These are phyloP conservation scores for Aurelia coerulea DNA, from an alignment of 30 jellyfish, hydroid and myxozoan species.

Conservation along the genomic window DNA sequence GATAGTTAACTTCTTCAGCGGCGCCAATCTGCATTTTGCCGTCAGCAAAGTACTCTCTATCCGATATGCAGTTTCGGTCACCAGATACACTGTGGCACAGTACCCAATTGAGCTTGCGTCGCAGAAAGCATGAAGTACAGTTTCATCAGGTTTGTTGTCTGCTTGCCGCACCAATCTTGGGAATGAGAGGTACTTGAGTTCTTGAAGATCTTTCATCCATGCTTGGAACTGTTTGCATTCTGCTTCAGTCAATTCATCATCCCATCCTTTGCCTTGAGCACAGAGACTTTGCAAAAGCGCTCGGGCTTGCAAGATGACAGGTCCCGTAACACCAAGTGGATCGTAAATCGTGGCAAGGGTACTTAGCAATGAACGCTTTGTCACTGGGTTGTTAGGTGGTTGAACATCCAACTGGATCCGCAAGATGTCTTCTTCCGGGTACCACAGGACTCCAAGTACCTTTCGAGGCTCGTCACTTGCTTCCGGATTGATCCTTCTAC, in stretches of 20 bases:
- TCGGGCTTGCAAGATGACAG: constrained; percentile 27
- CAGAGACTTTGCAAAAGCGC: constrained; percentile 1
- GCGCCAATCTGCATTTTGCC: constrained; percentile 37
- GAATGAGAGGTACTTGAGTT: neutral
- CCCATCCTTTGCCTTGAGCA: constrained; percentile 23
- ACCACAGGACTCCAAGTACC: constrained; percentile 27
- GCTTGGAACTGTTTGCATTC: constrained; percentile 9
- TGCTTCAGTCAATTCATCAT: constrained; percentile 24
- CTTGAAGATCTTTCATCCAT: neutral
- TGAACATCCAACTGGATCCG: constrained; percentile 4
- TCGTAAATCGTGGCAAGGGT: constrained; percentile 33
- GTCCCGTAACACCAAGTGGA: constrained; percentile 34
- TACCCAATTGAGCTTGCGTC: constrained; percentile 48
- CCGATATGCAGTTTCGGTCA: neutral
- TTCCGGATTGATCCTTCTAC: constrained; percentile 27
- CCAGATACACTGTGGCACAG: constrained; percentile 50
- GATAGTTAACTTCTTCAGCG: constrained; percentile 7
- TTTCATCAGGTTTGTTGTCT: neutral
- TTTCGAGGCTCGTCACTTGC: constrained; percentile 23
- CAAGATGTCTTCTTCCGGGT: constrained; percentile 2
- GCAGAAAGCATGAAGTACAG: constrained; percentile 7
- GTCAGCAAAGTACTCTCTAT: neutral
- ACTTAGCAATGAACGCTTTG: constrained; percentile 14
- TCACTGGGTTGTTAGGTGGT: neutral
- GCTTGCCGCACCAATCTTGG: constrained; percentile 6